Base-by-base conservation (phyloP, 2,797 vertebrate genomes). In the Takifugu rubripes region DNA sequence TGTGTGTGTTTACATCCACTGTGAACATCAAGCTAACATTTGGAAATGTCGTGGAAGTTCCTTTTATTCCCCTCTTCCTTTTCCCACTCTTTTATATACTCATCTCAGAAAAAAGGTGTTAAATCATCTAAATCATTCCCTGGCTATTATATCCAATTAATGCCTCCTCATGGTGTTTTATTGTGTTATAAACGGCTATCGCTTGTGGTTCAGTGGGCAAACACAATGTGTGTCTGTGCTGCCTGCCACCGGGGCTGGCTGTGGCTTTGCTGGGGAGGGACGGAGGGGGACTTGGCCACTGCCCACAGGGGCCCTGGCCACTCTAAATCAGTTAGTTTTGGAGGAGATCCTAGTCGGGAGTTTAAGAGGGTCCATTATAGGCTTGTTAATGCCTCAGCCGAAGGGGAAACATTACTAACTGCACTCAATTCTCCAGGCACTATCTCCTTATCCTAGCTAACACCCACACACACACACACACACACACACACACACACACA, bases 151-250 rank as follows among this genome's bases (percentile, higher is more conserved):
- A 91, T 92, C 91, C 93, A 93, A 94, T 94, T 93, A 93, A 94
- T 93, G 92, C 92, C 91, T 93, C 91, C 91, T 93, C 92, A 88
- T 93, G 90, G 91, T 92, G 91, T 91, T 93, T 93, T 92, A 94
- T 95, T 94, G 94, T 95, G 92, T 92, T 91, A 91, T 90, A 93
- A 94, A 94, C 91, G 91, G 90, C 92, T 93, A 92, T 93, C 89
- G 87, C 90, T 90, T 92, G 89, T 94, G 93, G 93, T 93, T 94
- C 92, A 94, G 89, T 92, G 91, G 92, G 88, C 92, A 94, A 94
- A 94, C 91, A 95, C 93, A 95, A 93, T 93, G 90, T 79, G 84
- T 83, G 90, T 82, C 89, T 85, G 68, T 87, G 87, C 82, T 77
- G 89, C 89, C 91, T 90, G 88, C 91, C 92, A 91, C 88, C 66